Evolutionary conservation across 1,140 invertebrate genomes (phyloP).

Genomic region (Propsilocerus akamusi): DNA sequence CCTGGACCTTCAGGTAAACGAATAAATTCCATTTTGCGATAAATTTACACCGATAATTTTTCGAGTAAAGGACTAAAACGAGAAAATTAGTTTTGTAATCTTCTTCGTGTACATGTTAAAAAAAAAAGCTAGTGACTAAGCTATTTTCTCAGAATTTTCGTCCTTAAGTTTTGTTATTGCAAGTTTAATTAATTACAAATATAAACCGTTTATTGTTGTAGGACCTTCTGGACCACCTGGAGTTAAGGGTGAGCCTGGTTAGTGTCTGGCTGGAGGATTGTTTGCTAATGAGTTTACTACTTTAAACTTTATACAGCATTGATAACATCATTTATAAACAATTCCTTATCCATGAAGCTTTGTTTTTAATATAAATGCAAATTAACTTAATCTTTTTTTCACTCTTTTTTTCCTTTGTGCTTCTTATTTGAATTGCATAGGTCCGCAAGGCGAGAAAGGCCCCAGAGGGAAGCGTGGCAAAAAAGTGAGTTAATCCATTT

Average conservation of each 20-base stretch:
- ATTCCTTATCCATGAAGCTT: background rate
- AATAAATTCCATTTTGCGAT: background rate
- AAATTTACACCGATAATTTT: background rate
- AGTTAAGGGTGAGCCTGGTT: constrained; percentile 65
- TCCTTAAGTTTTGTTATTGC: background rate
- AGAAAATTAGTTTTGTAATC: background rate
- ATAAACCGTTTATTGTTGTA: background rate
- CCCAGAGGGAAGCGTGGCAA: constrained; percentile 51
- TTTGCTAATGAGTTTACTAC: constrained; percentile 29
- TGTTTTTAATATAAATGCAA: background rate
- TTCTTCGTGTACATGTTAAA: background rate
- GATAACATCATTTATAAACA: constrained; percentile 12
- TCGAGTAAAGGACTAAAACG: background rate
- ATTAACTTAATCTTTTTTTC: constrained; percentile 1
- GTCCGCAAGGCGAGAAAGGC: constrained; percentile 29
- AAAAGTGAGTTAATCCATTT: constrained; percentile 35
- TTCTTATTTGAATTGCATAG: too few relatives aligned
- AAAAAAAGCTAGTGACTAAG: background rate
- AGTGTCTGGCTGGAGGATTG: constrained; percentile 67
- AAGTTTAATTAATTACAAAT: background rate
- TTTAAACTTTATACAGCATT: background rate
- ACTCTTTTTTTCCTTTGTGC: background rate
- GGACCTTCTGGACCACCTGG: constrained; percentile 45
- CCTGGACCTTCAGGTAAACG: constrained; percentile 70
- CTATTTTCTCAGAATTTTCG: background rate